Percentiles rank a stretch among this genome's conserved stretches.
These are phyloP conservation scores for Xiphydria camelus DNA, from an alignment of 2,888 invertebrate species.

Conservation along the genomic window DNA sequence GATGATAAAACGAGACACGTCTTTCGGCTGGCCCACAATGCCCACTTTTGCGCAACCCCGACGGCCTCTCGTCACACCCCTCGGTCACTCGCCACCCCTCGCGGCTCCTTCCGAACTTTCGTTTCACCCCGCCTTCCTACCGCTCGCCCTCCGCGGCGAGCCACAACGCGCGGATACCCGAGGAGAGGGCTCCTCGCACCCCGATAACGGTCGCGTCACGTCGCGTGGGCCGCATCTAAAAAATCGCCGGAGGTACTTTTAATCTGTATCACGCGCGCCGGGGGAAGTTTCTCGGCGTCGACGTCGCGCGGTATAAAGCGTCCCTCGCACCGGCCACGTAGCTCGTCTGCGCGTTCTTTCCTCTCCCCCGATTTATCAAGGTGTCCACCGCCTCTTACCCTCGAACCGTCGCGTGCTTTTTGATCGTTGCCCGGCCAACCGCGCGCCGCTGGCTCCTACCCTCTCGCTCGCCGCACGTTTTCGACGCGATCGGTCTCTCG, in stretches of 20 bases:
- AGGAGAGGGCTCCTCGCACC: too few species aligned
- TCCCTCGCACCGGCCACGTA: too few species aligned
- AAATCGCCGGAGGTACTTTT: conserved; percentile 24
- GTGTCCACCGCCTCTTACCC: conserved; percentile 5
- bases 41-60: conserved; percentile 7
- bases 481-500: too few species aligned
- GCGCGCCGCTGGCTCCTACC: too few species aligned
- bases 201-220: conserved; percentile 21
- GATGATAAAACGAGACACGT: conserved; percentile 25
- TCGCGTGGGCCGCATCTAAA: conserved; percentile 18
- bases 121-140: too few species aligned
- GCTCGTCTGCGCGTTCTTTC: too few species aligned
- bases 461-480: too few species aligned
- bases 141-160: too few species aligned
- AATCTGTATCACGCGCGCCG: conserved; percentile 25
- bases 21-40: conserved; percentile 19
- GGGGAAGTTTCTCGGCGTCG: neutral
- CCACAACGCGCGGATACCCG: too few species aligned
- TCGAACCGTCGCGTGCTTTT: conserved; percentile 11
- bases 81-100: conserved; percentile 6
- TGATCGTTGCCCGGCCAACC: too few species aligned
- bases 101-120: neutral
- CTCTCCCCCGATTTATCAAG: conserved; percentile 20
- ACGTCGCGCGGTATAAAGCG: too few species aligned
- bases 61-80: conserved; percentile 5